Conservation (phyloP, 1,140 invertebrate genomes). For the Meteorus sp. region DNA sequence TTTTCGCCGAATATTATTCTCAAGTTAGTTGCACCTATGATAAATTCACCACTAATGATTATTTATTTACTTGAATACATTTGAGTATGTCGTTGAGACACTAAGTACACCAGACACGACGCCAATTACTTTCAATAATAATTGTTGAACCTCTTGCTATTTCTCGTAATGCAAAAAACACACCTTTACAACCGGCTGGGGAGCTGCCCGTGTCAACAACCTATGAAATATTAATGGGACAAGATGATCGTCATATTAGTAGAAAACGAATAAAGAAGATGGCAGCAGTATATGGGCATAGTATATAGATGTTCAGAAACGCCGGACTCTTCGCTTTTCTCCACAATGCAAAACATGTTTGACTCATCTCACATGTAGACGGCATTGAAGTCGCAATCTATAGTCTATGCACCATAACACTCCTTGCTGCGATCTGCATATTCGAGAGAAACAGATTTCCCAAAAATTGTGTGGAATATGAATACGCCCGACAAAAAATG, state of each 20-base stretch:
- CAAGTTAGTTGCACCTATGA: neutral
- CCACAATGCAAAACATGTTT: too few relatives aligned
- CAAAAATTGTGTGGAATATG: too few relatives aligned
- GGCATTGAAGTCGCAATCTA: too few relatives aligned
- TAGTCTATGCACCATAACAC: too few relatives aligned
- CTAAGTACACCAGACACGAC: slow-evolving; percentile 4
- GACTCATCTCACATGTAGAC: too few relatives aligned
- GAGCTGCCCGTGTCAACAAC: slow-evolving; percentile 25
- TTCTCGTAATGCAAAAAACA: slow-evolving; percentile 21
- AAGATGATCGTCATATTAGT: slow-evolving; percentile 1
- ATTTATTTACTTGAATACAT: neutral
- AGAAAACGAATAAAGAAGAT: too few relatives aligned
- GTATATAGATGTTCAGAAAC: too few relatives aligned
- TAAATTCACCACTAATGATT: neutral
- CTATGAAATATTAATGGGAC: slow-evolving; percentile 22
- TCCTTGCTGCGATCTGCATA: too few relatives aligned
- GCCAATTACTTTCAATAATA: slow-evolving; percentile 14
- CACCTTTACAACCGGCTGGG: slow-evolving; percentile 23
- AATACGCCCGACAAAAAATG: too few relatives aligned
- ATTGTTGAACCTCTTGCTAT: slow-evolving; percentile 7
- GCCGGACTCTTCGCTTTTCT: too few relatives aligned
- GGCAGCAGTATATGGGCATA: neutral
- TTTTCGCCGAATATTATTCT: slow-evolving; percentile 17
- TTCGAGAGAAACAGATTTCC: too few relatives aligned
- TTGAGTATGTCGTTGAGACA: neutral